Base-by-base conservation (phyloP, 2,888 invertebrate species). In the Hedya salicella region DNA sequence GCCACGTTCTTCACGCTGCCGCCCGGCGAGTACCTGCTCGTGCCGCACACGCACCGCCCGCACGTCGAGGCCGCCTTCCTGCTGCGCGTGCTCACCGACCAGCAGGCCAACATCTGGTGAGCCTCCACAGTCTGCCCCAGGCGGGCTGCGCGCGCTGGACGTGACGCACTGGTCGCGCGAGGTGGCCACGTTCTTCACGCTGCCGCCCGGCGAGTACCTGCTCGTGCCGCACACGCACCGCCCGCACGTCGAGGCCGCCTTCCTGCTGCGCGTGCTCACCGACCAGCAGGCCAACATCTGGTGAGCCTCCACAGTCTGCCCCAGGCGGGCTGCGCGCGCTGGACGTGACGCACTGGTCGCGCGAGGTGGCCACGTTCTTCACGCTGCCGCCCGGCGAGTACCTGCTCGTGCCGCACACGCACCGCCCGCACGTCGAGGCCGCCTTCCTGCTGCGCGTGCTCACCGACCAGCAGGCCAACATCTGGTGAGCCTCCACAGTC, bases 1-100 rank as follows among this genome's bases (percentile, higher is more conserved):
- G 95, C 94, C 11, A 95, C 95, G 32, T 95, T 95, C 85, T 96
- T 96, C 88, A 94, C 95, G 59, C 89, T 96, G 76, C 95, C 95
- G 52, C 94, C 95, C 9, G 96, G 96, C 2, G 95, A 95, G 80
- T 96, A 96, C 83, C 93, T 96, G 63, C 94, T 95, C 62, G 94
- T 96, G 73, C 95, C 96, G 67, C 95, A 95, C 88, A 94, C 95
- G 64, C 94, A 94, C 72, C 91, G 93, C 67, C 93, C 95, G 63
- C 94, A 95, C 88, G 90, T 94, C 69, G 95, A 95, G 80, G 95
- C 95, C 68, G 25, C 25, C 5, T 25, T 25, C 6, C 25, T 25
- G 25, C 6, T 25, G 25, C 25, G 25, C 6, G 25, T 25, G 25
- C 25, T 25, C 0, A 25, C 25, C 6, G 25, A 25, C 6, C 25